Conservation (phyloP, 2,113 vertebrate genomes). For the Origma solitaria region DNA sequence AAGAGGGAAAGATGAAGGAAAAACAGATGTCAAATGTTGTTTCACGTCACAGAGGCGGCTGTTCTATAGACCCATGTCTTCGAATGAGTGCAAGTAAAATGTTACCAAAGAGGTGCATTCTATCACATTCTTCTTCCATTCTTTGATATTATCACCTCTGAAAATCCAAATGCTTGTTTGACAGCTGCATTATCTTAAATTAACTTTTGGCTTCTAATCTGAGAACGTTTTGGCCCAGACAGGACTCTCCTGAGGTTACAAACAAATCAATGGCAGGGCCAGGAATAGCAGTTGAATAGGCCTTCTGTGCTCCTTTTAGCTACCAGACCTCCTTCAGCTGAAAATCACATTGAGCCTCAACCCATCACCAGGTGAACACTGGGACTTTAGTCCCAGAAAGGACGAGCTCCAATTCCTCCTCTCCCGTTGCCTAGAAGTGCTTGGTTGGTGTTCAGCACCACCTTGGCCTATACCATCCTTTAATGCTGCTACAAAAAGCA, state of each 20-base stretch:
- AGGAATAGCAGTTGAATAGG: background rate
- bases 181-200: constrained; percentile 1
- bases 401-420: background rate
- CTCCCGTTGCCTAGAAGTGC: background rate
- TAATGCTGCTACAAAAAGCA: background rate
- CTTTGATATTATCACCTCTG: background rate
- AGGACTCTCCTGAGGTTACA: constrained; percentile 1
- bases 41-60: background rate
- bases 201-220: background rate
- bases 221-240: background rate
- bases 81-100: background rate
- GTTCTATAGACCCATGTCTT: background rate
- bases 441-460: background rate
- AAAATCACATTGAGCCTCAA: background rate
- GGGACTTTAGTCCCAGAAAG: background rate
- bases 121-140: background rate
- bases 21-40: background rate
- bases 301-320: background rate
- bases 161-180: constrained; percentile 2
- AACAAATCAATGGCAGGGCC: background rate
- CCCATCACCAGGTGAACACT: background rate
- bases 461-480: background rate
- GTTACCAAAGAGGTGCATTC: background rate
- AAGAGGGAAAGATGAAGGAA: background rate
- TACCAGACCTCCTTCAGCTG: background rate